A percentile compares a stretch with the other conserved stretches of the same genome.
These are phyloP conservation scores for Sympetrum striolatum DNA, from an alignment of 2,888 invertebrate species.

Conservation along the genomic window DNA sequence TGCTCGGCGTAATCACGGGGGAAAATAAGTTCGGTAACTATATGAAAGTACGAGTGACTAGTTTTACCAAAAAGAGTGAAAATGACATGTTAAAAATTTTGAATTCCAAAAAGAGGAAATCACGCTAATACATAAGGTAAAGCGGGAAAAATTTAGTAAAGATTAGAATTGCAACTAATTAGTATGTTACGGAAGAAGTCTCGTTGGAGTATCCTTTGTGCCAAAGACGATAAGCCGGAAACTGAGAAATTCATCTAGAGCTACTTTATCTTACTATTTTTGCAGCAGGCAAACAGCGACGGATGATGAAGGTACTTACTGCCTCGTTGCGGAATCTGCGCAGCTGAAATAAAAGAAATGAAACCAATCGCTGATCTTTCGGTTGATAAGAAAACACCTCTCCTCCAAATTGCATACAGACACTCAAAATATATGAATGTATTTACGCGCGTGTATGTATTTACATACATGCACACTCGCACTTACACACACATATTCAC, in stretches of 20 bases:
- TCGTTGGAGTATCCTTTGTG: background rate
- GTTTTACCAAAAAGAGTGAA: too few relatives aligned
- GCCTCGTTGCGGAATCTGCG: slow-evolving; percentile 88
- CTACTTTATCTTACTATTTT: slow-evolving; percentile 28
- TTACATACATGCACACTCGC: too few relatives aligned
- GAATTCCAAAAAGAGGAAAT: too few relatives aligned
- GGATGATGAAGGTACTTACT: slow-evolving; percentile 69
- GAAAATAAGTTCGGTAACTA: too few relatives aligned
- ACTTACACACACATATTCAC: too few relatives aligned
- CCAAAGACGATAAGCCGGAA: background rate
- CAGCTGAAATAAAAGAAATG: slow-evolving; percentile 73
- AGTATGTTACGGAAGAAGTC: background rate
- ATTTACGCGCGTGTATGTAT: background rate
- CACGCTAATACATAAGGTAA: background rate
- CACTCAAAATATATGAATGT: background rate
- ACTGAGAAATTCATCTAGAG: background rate
- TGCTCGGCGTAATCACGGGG: too few relatives aligned
- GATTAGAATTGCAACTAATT: background rate
- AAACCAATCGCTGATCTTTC: slow-evolving; percentile 38
- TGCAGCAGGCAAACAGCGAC: slow-evolving; percentile 31
- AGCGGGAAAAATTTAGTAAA: background rate
- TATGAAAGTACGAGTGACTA: too few relatives aligned
- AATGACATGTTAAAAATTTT: too few relatives aligned
- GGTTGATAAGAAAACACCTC: background rate
- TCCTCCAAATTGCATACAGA: background rate